Evolutionary conservation across 2,888 invertebrate genomes (phyloP), one percentile per base, ranked within the genome.

Genomic region (Sarcophaga caerulescens): DNA sequence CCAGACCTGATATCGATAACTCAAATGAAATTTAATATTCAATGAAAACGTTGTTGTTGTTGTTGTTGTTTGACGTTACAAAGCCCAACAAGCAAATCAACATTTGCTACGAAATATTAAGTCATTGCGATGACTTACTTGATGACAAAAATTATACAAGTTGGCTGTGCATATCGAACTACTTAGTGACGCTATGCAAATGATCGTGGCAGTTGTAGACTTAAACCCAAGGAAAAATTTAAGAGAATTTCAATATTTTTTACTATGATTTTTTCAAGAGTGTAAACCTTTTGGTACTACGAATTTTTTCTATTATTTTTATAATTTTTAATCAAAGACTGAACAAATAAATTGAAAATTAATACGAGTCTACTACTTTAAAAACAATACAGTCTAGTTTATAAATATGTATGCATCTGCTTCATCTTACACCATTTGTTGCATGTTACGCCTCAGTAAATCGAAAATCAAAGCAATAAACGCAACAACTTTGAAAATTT

Each of bases 11-110:
- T 82, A 82, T 82, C 76, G 35, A 5, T 82, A 77, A 66, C 35
- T 6, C 77, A 45, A 82, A 77, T 75, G 79, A 60, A 80, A 84
- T 75, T 75, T 47, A 84, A 84, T 84, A 79, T 65, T 23, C 79
- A 70, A 73, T 57, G 66, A 10, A 35, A 47, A 70, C 76, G 57
- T 17, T 57, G 57, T 17, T 57, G 57, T 25, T 57, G 57, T 25
- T 57, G 57, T 17, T 19, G 65, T 59, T 84, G 84, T 75, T 35
- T 84, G 84, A 70, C 35, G 66, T 65, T 65, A 75, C 74, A 75
- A 65, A 63, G 57, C 10, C 35, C 47, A 47, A 47, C 14, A 47
- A 11, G 14, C 47, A 14, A 47, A 47, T 12, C 47, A 14, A 14
- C 47, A 47, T 47, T 14, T 47, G 47, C 12, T 0, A 14, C 0